Evolutionary conservation across 2,797 vertebrate genomes (phyloP), one percentile per base, ranked within the genome.

Genomic region (Odontamblyopus lacepedii): DNA sequence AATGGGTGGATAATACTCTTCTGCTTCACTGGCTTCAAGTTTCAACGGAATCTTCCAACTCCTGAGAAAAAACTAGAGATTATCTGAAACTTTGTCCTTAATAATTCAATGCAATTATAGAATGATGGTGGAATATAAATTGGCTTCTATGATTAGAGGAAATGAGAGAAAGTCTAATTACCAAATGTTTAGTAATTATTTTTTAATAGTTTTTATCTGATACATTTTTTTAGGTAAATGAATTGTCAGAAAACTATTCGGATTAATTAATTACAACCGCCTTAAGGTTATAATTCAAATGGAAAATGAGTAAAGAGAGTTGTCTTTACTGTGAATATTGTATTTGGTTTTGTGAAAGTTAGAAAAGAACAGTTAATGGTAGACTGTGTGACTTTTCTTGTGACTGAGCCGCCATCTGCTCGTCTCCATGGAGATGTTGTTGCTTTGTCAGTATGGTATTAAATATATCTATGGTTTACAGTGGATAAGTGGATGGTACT

Each of bases 1-100:
- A 68, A 73, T 75, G 80, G 81, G 74, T 71, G 80, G 71, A 82
- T 78, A 76, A 82, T 5, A 19, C 56, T 66, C n/a, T 50, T 50
- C 29, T n/a, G 74, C 64, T 73, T 62, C 71, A 59, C 61, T 76
- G 56, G 16, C 1, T n/a, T 53, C 19, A 55, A 5, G n/a, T 55
- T 55, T 55, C 51, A n/a, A 18, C 16, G 51, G 5, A 19, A 55
- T 19, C 44, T 4, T 15, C 32, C 38, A 48, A 30, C 64, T 66
- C 16, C 23, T 7, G 27, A 48, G 23, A 44, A 27, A 51, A 29
- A 23, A 51, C 13, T 13, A 6, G 29, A 29, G 38, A 50, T 6
- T 3, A 18, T n/a, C 23, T 26, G 23, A 30, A 66, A 50, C 41
- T 65, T 65, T 63, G 1, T 29, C 11, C 41, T 65, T 15, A 50